These are phyloP conservation scores for Carlito syrichta DNA, from an alignment of 2,113 vertebrate species.

Conservation along the genomic window DNA sequence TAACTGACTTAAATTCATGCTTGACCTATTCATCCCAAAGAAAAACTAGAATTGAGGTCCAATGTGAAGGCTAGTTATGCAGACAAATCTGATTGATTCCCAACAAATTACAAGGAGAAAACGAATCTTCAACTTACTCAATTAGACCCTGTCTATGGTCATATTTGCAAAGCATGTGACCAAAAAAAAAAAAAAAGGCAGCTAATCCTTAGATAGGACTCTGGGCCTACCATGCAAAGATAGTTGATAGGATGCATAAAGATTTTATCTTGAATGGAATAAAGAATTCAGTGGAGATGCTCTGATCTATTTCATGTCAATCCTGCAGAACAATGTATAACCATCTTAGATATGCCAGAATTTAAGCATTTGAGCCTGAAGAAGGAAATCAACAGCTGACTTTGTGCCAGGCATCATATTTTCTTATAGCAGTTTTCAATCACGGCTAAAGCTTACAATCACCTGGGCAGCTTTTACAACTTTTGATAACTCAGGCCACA, in stretches of 20 bases:
- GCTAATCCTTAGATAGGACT: neutral
- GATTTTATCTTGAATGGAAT: neutral
- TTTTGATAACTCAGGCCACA: neutral
- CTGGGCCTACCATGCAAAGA: neutral
- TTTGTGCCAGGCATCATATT: neutral
- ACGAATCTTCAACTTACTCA: neutral
- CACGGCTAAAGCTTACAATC: neutral
- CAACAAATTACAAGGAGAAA: slow-evolving; percentile 6
- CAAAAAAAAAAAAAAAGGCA: neutral
- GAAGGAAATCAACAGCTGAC: neutral
- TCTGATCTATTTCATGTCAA: neutral
- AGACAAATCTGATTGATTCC: slow-evolving; percentile 11
- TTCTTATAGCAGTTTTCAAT: neutral
- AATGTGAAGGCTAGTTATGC: neutral
- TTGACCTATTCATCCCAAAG: neutral
- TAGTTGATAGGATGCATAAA: neutral
- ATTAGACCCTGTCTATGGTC: neutral
- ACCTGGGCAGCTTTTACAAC: neutral
- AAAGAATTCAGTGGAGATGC: neutral
- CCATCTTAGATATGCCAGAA: neutral
- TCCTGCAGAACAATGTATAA: neutral
- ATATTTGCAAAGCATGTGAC: neutral
- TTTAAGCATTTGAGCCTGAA: neutral
- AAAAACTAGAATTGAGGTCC: neutral
- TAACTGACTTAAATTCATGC: slow-evolving; percentile 21